phyloP scores from a whole-genome alignment of 2,888 invertebrate genomes.

The Marronus borbonicus region DNA sequence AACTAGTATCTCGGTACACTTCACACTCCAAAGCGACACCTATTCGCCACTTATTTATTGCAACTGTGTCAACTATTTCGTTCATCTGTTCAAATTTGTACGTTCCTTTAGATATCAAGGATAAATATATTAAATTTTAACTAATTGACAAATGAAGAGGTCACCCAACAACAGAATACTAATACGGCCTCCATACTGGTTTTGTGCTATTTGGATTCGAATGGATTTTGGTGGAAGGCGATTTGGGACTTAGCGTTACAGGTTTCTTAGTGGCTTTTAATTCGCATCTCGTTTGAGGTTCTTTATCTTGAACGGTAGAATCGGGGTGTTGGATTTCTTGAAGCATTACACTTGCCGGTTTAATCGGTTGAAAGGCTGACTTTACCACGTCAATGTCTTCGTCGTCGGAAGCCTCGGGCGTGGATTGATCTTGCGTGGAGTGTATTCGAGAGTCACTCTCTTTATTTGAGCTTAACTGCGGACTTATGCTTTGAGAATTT shows the following conservation, averaged over 20 bases:
- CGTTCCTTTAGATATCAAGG: no score
- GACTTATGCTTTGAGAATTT: constrained; percentile 74
- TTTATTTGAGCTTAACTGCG: constrained; percentile 66
- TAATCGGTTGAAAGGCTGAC: constrained; percentile 82
- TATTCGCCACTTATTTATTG: no score
- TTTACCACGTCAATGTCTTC: constrained; percentile 85
- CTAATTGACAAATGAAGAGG: constrained; percentile 8
- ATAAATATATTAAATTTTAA: not conserved
- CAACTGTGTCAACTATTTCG: not conserved
- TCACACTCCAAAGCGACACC: not conserved
- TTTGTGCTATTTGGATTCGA: constrained; percentile 73
- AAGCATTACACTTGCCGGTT: constrained; percentile 74
- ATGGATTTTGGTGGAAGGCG: constrained; percentile 73
- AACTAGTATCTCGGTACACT: not conserved
- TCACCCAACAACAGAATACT: constrained; percentile 58
- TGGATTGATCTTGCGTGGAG: constrained; percentile 77
- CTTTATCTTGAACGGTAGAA: constrained; percentile 74
- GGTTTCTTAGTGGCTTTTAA: constrained; percentile 73
- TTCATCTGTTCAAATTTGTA: not conserved
- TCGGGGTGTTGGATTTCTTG: constrained; percentile 75
- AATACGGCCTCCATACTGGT: constrained; percentile 85
- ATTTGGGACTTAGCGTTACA: constrained; percentile 67
- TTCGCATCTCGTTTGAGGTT: constrained; percentile 67
- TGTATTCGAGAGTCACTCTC: constrained; percentile 74
- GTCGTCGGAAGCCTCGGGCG: constrained; percentile 73